These are phyloP conservation scores for Montipora efflorescens DNA, from an alignment of 64 coral and sea anemone species.

Conservation along the genomic window DNA sequence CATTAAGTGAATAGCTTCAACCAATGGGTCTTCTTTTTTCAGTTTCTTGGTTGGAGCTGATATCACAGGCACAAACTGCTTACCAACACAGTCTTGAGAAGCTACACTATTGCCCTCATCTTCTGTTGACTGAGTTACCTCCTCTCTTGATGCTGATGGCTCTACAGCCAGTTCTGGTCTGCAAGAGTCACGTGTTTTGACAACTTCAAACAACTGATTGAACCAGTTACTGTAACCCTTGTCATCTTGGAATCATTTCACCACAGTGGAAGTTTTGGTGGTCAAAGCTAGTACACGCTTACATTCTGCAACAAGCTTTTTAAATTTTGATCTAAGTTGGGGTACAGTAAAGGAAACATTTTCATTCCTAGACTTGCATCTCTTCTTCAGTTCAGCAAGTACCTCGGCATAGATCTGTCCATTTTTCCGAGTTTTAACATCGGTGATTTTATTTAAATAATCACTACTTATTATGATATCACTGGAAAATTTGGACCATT, in stretches of 20 bases:
- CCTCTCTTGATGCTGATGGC: slow-evolving; percentile 62
- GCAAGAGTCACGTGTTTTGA: slow-evolving; percentile 69
- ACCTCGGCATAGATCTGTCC: slow-evolving; percentile 66
- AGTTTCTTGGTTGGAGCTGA: slow-evolving; percentile 60
- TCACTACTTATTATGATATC: too few relatives aligned
- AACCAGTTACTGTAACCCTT: too few relatives aligned
- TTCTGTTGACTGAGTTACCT: slow-evolving; percentile 13
- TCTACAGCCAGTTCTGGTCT: slow-evolving; percentile 58
- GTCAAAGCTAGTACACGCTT: slow-evolving; percentile 24
- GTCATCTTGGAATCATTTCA: too few relatives aligned
- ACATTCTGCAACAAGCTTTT: slow-evolving; percentile 51
- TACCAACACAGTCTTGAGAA: slow-evolving; percentile 13
- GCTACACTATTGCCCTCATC: neutral
- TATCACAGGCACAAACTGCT: slow-evolving; percentile 58
- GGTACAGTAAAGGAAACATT: slow-evolving; percentile 47
- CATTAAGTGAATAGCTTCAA: slow-evolving; percentile 46
- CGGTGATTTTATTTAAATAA: too few relatives aligned
- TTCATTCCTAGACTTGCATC: slow-evolving; percentile 54
- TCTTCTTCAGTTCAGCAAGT: slow-evolving; percentile 62
- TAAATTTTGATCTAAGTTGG: slow-evolving; percentile 62
- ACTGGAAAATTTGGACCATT: too few relatives aligned
- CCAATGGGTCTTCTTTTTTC: slow-evolving; percentile 64
- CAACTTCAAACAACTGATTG: slow-evolving; percentile 45
- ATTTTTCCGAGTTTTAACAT: slow-evolving; percentile 70
- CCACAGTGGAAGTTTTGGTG: too few relatives aligned